These are phyloP conservation scores for Cochlearius cochlearius DNA, from an alignment of 2,113 vertebrate species.

Conservation along the genomic window DNA sequence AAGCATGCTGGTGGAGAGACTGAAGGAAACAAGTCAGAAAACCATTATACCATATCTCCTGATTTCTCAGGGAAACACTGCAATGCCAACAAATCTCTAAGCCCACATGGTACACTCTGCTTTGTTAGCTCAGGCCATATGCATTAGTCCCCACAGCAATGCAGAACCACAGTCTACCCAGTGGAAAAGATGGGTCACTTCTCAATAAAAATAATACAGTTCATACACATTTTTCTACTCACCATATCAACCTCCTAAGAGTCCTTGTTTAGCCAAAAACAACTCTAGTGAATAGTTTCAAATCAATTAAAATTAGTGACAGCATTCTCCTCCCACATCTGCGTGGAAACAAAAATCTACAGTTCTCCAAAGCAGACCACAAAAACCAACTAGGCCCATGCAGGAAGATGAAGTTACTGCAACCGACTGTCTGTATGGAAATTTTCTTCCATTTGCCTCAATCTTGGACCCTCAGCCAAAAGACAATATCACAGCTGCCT, in stretches of 20 bases:
- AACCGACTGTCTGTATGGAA: neutral
- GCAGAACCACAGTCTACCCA: neutral
- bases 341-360: neutral
- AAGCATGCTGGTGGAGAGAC: constrained; percentile 92
- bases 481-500: neutral
- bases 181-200: neutral
- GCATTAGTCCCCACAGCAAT: neutral
- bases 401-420: constrained; percentile 7
- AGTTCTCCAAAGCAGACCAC: neutral
- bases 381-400: constrained; percentile 1
- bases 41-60: neutral
- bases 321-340: neutral
- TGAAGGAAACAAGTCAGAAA: constrained; percentile 63
- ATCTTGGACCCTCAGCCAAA: neutral
- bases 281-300: neutral
- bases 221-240: neutral
- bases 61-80: neutral
- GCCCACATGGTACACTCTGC: neutral
- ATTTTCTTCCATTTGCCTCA: neutral
- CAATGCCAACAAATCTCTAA: neutral
- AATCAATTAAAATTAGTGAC: neutral
- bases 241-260: neutral
- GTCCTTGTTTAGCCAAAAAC: neutral
- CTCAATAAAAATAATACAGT: neutral
- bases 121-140: constrained; percentile 30